These are phyloP conservation scores for Caerostris darwini DNA, from an alignment of 1,140 invertebrate species.

Conservation along the genomic window DNA sequence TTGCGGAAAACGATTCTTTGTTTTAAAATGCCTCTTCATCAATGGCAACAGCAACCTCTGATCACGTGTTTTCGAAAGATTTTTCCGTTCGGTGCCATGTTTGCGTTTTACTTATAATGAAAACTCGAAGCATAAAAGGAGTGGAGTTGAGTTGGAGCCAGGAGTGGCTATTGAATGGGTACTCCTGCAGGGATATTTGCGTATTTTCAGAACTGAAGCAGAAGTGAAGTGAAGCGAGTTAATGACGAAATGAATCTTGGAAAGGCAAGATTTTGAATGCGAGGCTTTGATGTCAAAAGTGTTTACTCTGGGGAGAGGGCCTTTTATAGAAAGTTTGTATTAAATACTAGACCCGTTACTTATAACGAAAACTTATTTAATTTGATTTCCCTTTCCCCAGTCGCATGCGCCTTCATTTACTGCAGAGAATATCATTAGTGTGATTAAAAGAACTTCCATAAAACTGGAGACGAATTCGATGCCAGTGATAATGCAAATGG, in stretches of 20 bases:
- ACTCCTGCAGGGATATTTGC: no score
- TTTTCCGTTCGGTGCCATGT: neutral
- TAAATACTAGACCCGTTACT: neutral
- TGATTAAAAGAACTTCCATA: neutral
- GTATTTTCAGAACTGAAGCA: no score
- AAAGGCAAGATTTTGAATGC: no score
- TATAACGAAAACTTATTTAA: neutral
- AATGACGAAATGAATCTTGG: no score
- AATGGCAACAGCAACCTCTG: neutral
- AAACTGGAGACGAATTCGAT: neutral
- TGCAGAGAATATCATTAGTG: neutral
- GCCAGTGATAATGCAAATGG: no score
- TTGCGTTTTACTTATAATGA: constrained; percentile 25
- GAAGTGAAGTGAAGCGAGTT: no score
- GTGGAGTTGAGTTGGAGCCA: no score
- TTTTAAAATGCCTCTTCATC: constrained; percentile 47
- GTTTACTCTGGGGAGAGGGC: no score
- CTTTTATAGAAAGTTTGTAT: neutral
- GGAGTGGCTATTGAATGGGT: no score
- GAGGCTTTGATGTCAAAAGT: no score
- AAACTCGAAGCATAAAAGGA: no score
- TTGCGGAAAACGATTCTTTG: constrained; percentile 5
- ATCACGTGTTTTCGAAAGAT: neutral
- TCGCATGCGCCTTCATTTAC: neutral
- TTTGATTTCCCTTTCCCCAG: neutral